A percentile compares a stretch with the other conserved stretches of the same genome.
phyloP scores from a whole-genome alignment of 2,113 vertebrate species.

The Ptyas mucosa region DNA sequence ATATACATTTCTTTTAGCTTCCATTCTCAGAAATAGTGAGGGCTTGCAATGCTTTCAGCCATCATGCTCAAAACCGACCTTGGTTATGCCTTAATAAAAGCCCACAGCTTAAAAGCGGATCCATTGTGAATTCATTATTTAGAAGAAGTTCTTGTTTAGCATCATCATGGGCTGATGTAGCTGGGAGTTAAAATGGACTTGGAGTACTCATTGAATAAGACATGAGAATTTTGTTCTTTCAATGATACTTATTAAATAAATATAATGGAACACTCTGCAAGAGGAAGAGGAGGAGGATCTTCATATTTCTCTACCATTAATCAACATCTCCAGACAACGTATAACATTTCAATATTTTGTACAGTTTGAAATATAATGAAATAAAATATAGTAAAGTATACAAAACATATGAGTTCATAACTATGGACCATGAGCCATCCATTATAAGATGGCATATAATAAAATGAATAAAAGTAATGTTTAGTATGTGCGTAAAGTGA shows the following conservation, averaged over 20 bases:
- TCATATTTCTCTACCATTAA: background rate
- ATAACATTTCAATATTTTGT: background rate
- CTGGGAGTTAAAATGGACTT: background rate
- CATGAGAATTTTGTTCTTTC: background rate
- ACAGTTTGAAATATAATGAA: background rate
- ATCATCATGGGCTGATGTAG: background rate
- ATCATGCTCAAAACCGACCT: background rate
- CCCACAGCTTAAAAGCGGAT: background rate
- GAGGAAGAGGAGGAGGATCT: background rate
- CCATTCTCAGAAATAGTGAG: background rate
- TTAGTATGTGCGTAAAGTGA: background rate
- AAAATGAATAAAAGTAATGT: background rate
- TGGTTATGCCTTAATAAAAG: background rate
- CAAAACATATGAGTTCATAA: background rate
- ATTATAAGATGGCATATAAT: background rate
- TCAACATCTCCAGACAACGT: background rate
- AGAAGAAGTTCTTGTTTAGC: background rate
- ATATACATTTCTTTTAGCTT: conserved; percentile 20
- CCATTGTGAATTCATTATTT: background rate
- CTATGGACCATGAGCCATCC: background rate
- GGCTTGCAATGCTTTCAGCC: background rate
- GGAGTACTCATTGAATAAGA: background rate
- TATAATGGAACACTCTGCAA: background rate
- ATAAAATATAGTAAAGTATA: background rate
- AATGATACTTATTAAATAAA: background rate